Evolutionary conservation across 2,797 vertebrate genomes (phyloP), one percentile per base, ranked within the genome.

Genomic region (Cryptoblepharus egeriae): DNA sequence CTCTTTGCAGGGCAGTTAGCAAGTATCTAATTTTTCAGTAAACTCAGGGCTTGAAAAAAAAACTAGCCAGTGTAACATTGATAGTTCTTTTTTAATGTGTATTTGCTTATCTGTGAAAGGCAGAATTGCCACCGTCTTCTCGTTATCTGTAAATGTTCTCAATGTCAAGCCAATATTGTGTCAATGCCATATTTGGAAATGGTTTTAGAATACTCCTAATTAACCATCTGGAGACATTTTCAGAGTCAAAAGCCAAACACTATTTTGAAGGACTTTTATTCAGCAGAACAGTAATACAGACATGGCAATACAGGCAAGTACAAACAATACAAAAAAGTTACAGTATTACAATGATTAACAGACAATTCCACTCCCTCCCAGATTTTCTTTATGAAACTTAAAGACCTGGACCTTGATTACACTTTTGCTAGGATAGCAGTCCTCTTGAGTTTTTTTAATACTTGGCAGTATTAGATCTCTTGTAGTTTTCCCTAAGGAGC

Each of bases 271-370:
- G n/a, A 5, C 12, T 52, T 80, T 80, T 80, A 80, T 71, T 80
- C 49, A 80, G 57, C 24, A 74, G 10, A 57, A 28, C 55, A 72
- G n/a, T 16, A 58, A 39, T 57, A 65, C 67, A 69, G 52, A 70
- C 67, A 42, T 28, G 26, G 39, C 60, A 64, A 75, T 30, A 75
- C 35, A 75, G 37, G 49, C 12, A 75, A 75, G 24, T 73, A 73
- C 60, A 73, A 80, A 73, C 26, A 80, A 65, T 81, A 68, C 7
- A 81, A 67, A 81, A 81, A 32, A 45, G 5, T 68, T 68, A 81
- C 37, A 64, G 49, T 75, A 65, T 20, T 58, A 81, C 67, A 30
- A 75, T 52, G 67, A 58, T 81, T 28, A 45, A 28, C 55, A 32
- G 70, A 74, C 69, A 74, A 6, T 13, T 39, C 69, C 39, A 15